These are phyloP conservation scores for Loxodonta africana DNA, from an alignment of 2,113 vertebrate genomes.

Conservation along the genomic window DNA sequence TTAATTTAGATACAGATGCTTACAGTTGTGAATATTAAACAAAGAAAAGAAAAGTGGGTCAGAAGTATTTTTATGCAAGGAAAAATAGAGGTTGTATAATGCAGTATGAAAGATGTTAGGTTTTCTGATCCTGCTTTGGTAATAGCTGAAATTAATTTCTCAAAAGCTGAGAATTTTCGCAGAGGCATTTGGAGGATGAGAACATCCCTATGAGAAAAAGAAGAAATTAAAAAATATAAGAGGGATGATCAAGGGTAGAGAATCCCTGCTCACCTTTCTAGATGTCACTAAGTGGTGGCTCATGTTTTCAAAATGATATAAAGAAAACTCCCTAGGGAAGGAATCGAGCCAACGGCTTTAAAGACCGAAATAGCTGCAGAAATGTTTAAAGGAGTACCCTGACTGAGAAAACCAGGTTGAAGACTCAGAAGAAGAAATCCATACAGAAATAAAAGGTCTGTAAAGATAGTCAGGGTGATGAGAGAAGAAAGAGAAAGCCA, in stretches of 20 bases:
- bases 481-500: constrained; percentile 25
- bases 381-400: constrained; percentile 61
- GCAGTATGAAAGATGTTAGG: constrained; percentile 58
- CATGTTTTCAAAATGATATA: constrained; percentile 72
- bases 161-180: constrained; percentile 73
- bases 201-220: constrained; percentile 72
- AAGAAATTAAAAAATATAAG: constrained; percentile 77
- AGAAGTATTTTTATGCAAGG: constrained; percentile 54
- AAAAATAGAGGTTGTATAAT: constrained; percentile 57
- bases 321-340: constrained; percentile 63
- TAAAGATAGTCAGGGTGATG: constrained; percentile 1
- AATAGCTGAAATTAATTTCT: constrained; percentile 83
- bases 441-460: constrained; percentile 50
- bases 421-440: constrained; percentile 29
- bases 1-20: constrained; percentile 26
- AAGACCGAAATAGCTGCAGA: constrained; percentile 72
- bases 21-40: constrained; percentile 42
- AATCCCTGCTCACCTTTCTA: constrained; percentile 70
- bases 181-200: constrained; percentile 70
- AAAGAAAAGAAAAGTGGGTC: background rate
- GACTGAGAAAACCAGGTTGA: background rate
- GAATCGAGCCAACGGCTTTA: constrained; percentile 64
- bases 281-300: constrained; percentile 72
- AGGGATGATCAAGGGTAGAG: constrained; percentile 64
- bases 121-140: constrained; percentile 64